Percentiles rank a stretch among this genome's conserved stretches.
Conservation (phyloP, 2,888 invertebrate genomes). For the Drosophila heteroneura region DNA sequence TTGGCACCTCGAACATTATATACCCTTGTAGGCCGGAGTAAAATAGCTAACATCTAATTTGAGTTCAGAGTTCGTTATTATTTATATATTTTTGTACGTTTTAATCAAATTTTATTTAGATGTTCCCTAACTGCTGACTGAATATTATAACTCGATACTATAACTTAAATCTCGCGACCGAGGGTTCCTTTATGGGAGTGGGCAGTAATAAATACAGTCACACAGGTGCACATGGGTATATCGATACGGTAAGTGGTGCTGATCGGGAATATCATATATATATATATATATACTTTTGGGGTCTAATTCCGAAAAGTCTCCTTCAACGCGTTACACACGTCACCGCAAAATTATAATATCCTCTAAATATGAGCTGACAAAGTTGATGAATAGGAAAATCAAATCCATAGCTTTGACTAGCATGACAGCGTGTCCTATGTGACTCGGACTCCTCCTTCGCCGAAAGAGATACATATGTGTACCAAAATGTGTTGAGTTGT, state of each 20-base stretch:
- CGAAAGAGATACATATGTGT: slow-evolving; percentile 5
- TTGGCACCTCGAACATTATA: neutral
- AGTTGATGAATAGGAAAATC: slow-evolving; percentile 64
- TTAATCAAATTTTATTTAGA: neutral
- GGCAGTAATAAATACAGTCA: neutral
- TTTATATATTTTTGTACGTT: neutral
- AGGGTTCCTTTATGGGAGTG: neutral
- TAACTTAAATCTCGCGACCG: too few species aligned
- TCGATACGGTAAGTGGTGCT: neutral
- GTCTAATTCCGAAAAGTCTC: neutral
- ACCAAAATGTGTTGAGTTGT: neutral
- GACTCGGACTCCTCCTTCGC: neutral
- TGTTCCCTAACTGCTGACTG: neutral
- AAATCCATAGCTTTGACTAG: slow-evolving; percentile 41
- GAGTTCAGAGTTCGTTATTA: neutral
- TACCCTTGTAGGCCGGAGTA: neutral
- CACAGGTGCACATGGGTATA: neutral
- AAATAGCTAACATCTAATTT: neutral
- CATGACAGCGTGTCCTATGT: slow-evolving; percentile 17
- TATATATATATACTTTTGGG: neutral
- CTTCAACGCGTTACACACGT: neutral
- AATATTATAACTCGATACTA: neutral
- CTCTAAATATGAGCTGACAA: slow-evolving; percentile 46
- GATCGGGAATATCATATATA: neutral
- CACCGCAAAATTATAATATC: neutral